These are phyloP conservation scores for Ochropacha duplaris DNA, from an alignment of 2,888 invertebrate species.

Conservation along the genomic window DNA sequence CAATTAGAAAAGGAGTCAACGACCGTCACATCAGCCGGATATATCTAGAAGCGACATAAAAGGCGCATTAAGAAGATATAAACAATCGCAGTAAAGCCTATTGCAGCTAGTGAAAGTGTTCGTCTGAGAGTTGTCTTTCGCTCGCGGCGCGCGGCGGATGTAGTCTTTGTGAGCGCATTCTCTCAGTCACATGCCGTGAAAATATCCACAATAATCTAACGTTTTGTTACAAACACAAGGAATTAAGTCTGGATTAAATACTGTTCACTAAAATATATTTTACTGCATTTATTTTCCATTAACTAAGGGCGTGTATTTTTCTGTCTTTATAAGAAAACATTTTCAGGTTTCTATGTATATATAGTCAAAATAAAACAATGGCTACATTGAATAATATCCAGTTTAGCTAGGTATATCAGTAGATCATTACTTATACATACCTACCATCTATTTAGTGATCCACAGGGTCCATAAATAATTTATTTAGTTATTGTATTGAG, in stretches of 20 bases:
- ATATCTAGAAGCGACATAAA: constrained; percentile 57
- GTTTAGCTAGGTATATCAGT: too few relatives aligned
- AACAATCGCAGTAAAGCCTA: constrained; percentile 40
- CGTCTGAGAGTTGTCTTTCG: constrained; percentile 11
- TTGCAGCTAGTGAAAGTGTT: constrained; percentile 41
- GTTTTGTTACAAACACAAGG: not conserved
- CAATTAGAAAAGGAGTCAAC: constrained; percentile 63
- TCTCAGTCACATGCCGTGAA: not conserved
- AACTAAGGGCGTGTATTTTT: not conserved
- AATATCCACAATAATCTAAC: not conserved
- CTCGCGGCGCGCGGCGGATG: constrained; percentile 15
- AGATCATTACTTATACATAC: too few relatives aligned
- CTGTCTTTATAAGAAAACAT: not conserved
- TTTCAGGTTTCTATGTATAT: not conserved
- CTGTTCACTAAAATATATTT: not conserved
- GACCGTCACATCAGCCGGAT: constrained; percentile 67
- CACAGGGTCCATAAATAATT: too few relatives aligned
- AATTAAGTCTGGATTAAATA: not conserved
- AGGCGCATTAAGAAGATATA: constrained; percentile 50
- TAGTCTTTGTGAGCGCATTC: constrained; percentile 8
- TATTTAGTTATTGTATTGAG: too few relatives aligned
- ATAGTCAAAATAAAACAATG: not conserved
- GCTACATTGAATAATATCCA: too few relatives aligned
- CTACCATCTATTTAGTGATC: too few relatives aligned
- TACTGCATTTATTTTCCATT: not conserved